Evolutionary conservation across 2,888 invertebrate genomes (phyloP), one percentile per base, ranked within the genome.

Genomic region (Blastobasis adustella): DNA sequence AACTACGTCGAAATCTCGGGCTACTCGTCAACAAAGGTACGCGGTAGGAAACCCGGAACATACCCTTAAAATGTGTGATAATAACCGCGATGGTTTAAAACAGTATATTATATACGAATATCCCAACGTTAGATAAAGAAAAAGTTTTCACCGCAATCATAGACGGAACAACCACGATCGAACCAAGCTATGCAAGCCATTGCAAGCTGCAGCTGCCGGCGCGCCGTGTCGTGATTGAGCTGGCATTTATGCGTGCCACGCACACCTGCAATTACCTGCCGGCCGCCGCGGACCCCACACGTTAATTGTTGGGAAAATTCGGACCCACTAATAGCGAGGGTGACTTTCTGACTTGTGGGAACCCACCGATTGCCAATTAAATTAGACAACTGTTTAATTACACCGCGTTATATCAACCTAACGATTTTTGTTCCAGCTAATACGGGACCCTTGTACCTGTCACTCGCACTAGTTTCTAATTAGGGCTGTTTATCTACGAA

Each of bases 331-430:
- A 78, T 67, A 72, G 65, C 67, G 80, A 78, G 85, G 86, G 83
- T 80, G 82, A 76, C 79, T 79, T 79, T 77, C 71, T 76, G 78
- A 72, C 79, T 76, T 76, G 82, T 86, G 87, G 85, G 87, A 87
- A 86, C 82, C 66, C 73, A 71, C 87, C 73, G 71, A 79, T 83
- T 85, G 87, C 85, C 84, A 86, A 87, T 87, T 85, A 84, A 79
- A 81, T 81, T 81, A 82, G 83, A 85, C 82, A 82, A 83, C 79
- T 83, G 76, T 81, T 82, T 79, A 79, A 82, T 87, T 84, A 84
- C 71, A 74, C 70, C 70, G 46, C 50, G 48, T 53, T 51, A 55
- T 53, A 61, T 57, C 49, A 54, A 55, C 51, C 57, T 53, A 59
- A 61, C 69, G 66, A 76, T 73, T 79, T 73, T 65, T 65, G 71